Evolutionary conservation across 1,140 invertebrate species (phyloP), one percentile per base, ranked within the genome.

Genomic region (Ceratina australensis): DNA sequence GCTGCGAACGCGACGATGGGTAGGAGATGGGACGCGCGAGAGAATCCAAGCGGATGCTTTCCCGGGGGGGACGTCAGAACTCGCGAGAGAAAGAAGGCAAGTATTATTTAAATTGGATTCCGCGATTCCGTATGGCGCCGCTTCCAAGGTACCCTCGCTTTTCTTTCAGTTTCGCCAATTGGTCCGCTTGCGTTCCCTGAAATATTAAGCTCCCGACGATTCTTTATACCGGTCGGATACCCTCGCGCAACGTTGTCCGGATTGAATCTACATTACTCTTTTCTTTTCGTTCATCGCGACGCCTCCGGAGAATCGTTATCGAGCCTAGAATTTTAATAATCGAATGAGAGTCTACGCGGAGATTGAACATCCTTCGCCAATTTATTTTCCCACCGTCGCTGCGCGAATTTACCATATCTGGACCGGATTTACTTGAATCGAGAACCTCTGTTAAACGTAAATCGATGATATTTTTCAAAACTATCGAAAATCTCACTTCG

Each of bases 41-140:
- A 16, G 52, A 16, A 54, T 67, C 42, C 79, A 86, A 66, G 75
- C 81, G 78, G 79, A 79, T 84, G 85, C 67, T 73, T 79, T 82
- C 66, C 69, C 75, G 47, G 65, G 63, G 67, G 61, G 72, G 57
- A 82, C 72, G 57, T 60, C 56, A 47, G 50, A 69, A 68, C 42
- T 56, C 59, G 47, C 49, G 5, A n/a, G 50, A 52, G 50, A 52
- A 52, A 52, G 18, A 64, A 60, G 80, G 68, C 71, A 61, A 73
- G 82, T 86, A 86, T 86, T 84, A 81, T 86, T 89, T 89, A 89
- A 89, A 89, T 89, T 89, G 84, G 86, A 89, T 89, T 76, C 81
- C 66, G 72, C 82, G 82, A 83, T 84, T 80, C 86, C 82, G 81
- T 84, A 84, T 84, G 82, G 68, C 81, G 82, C 74, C 59, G 56